phyloP scores from a whole-genome alignment of 23 tunicate genomes.

The Clavelina lepadiformis region DNA sequence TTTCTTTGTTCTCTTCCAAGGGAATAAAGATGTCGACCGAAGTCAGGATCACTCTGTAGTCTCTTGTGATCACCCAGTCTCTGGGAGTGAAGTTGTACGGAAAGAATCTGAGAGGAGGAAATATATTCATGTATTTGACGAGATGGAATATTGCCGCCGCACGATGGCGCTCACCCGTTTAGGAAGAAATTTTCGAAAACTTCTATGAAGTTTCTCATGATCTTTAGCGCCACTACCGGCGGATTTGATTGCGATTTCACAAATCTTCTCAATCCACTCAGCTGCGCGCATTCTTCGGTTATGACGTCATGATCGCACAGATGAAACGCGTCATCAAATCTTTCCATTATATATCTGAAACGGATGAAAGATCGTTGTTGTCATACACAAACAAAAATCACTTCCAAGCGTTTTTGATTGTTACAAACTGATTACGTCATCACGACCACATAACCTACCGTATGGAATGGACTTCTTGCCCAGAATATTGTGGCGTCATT shows the following conservation, averaged over 20 bases:
- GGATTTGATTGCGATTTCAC: not conserved
- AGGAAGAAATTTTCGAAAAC: constrained; percentile 12
- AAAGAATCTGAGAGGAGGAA: not conserved
- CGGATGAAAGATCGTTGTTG: too few relatives aligned
- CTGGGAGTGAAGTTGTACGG: not conserved
- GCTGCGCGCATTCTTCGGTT: not conserved
- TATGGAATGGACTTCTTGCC: not conserved
- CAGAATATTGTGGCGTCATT: too few relatives aligned
- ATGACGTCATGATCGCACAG: not conserved
- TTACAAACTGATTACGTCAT: not conserved
- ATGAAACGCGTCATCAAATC: not conserved
- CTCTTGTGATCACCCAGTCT: not conserved
- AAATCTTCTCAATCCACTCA: not conserved
- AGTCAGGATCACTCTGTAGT: not conserved
- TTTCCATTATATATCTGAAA: not conserved
- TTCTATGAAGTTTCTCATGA: constrained; percentile 7
- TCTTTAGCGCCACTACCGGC: not conserved
- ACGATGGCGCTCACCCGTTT: constrained; percentile 10
- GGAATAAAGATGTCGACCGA: not conserved
- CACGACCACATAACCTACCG: not conserved
- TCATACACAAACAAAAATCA: not conserved
- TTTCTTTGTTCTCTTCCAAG: not conserved
- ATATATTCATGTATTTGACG: too few relatives aligned
- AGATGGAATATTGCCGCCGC: too few relatives aligned
- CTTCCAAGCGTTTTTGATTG: too few relatives aligned